phyloP scores from a whole-genome alignment of 2,888 invertebrate species.

The Nomada lathburiana region DNA sequence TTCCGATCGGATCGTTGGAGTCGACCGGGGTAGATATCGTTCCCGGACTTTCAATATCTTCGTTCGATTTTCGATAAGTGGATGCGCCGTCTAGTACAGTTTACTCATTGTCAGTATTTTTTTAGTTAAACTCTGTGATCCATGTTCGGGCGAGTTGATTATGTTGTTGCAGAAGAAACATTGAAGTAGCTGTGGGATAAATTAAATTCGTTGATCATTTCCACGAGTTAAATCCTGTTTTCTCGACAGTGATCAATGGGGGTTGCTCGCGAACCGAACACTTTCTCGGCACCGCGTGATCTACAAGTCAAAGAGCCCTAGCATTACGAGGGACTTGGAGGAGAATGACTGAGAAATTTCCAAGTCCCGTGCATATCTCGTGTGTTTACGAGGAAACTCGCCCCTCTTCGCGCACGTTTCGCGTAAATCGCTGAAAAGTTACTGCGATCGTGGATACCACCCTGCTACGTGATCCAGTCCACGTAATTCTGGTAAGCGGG shows the following conservation, averaged over 20 bases:
- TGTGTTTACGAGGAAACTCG: constrained; percentile 55
- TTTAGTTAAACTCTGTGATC: no score
- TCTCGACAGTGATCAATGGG: background rate
- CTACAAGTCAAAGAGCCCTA: background rate
- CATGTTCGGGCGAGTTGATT: no score
- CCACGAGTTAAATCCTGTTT: constrained; percentile 9
- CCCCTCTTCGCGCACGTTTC: constrained; percentile 41
- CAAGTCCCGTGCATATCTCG: constrained; percentile 46
- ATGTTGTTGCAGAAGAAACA: no score
- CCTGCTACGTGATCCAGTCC: constrained; percentile 53
- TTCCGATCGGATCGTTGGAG: no score
- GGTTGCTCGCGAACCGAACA: background rate
- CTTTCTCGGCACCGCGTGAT: background rate
- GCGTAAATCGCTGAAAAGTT: constrained; percentile 68
- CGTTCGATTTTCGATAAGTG: no score
- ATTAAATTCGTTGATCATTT: no score
- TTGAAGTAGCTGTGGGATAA: no score
- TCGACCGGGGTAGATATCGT: no score
- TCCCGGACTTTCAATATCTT: no score
- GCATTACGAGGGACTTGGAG: no score
- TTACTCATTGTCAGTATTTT: no score
- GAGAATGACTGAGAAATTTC: constrained; percentile 7
- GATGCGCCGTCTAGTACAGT: no score
- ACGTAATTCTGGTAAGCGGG: constrained; percentile 72
- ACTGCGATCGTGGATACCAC: constrained; percentile 42